Evolutionary conservation across 2,113 vertebrate genomes (phyloP).

Genomic region (Caranx melampygus): DNA sequence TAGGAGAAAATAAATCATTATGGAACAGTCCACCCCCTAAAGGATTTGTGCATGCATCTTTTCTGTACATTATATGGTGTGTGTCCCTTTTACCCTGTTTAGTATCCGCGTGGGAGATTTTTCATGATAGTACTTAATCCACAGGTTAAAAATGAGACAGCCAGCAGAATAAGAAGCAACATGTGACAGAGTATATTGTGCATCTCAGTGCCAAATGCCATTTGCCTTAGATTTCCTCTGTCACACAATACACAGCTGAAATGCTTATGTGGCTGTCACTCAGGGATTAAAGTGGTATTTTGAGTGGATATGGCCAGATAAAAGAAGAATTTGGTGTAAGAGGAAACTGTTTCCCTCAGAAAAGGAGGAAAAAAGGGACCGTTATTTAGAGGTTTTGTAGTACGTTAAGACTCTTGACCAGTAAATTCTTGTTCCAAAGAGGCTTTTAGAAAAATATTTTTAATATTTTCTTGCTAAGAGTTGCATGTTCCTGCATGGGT

Average conservation of each 20-base stretch:
- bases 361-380: not conserved
- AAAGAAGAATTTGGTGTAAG: not conserved
- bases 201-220: not conserved
- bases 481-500: too few relatives aligned
- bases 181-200: not conserved
- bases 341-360: not conserved
- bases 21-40: not conserved
- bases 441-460: not conserved
- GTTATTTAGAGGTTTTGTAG: not conserved
- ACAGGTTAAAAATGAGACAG: not conserved
- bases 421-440: not conserved
- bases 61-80: not conserved
- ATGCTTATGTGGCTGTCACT: not conserved
- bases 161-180: not conserved
- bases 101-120: not conserved
- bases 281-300: not conserved
- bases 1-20: slow-evolving; percentile 9
- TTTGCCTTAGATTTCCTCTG: not conserved
- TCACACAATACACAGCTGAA: not conserved
- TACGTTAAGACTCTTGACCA: not conserved
- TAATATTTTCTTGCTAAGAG: not conserved
- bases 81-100: not conserved
- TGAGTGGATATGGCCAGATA: not conserved
- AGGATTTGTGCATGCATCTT: not conserved
- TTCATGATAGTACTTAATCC: not conserved